Conservation (phyloP, 2,888 invertebrate genomes). For the Drosophila setosimentum region DNA sequence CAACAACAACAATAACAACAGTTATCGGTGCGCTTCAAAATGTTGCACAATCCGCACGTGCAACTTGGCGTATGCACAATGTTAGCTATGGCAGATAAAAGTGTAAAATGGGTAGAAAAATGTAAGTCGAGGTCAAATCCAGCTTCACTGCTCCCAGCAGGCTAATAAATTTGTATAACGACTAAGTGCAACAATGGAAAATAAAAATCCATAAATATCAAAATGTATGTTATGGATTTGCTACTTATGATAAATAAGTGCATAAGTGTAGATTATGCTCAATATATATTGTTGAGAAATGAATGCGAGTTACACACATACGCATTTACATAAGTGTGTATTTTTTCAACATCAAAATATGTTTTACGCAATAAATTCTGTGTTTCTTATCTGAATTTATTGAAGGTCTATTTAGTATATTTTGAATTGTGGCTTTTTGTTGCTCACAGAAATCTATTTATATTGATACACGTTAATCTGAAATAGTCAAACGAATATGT, state of each 20-base stretch:
- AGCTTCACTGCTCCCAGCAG: conserved; percentile 25
- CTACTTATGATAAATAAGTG: neutral
- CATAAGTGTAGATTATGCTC: neutral
- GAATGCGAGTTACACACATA: neutral
- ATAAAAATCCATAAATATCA: conserved; percentile 27
- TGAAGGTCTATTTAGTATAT: neutral
- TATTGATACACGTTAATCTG: neutral
- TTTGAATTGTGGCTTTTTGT: neutral
- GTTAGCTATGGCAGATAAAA: conserved; percentile 11
- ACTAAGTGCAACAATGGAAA: conserved; percentile 36
- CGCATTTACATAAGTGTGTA: neutral
- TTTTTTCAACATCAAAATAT: neutral
- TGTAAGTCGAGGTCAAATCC: conserved; percentile 36
- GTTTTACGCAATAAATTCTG: neutral
- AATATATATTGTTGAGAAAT: neutral
- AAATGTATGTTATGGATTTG: conserved; percentile 7
- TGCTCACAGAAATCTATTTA: neutral
- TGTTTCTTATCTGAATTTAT: neutral
- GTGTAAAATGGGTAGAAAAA: conserved; percentile 2
- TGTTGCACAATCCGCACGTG: conserved; percentile 68
- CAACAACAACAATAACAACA: conserved; percentile 23
- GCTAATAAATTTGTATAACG: conserved; percentile 43
- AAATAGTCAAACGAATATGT: neutral
- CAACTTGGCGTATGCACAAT: conserved; percentile 65
- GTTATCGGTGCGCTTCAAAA: conserved; percentile 36